A percentile compares a stretch with the other conserved stretches of the same genome.
phyloP scores from a whole-genome alignment of 2,113 vertebrate species.

The Loxodonta africana region DNA sequence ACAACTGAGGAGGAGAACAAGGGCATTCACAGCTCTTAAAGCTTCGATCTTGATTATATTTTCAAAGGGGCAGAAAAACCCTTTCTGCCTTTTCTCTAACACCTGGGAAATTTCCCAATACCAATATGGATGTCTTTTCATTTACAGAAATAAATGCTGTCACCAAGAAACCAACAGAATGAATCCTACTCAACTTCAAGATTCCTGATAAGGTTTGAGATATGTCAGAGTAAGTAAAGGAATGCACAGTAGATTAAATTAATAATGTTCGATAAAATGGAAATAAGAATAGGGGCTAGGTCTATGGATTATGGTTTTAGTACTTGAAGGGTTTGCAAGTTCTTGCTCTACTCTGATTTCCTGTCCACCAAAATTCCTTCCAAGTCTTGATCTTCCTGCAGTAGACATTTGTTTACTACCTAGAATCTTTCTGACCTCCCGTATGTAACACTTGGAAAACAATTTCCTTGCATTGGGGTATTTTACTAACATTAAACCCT shows the following conservation, averaged over 20 bases:
- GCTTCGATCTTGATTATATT: background rate
- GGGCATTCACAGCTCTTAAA: background rate
- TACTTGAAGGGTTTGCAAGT: background rate
- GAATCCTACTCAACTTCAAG: background rate
- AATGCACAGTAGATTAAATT: background rate
- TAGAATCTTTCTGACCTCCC: background rate
- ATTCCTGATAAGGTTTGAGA: background rate
- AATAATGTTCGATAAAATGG: background rate
- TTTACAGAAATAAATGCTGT: background rate
- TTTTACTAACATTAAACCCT: background rate
- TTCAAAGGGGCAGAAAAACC: background rate
- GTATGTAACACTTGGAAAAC: background rate
- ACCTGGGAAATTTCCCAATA: background rate
- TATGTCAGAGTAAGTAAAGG: background rate
- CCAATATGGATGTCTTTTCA: background rate
- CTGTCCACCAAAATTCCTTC: background rate
- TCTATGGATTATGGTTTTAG: background rate
- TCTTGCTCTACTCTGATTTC: background rate
- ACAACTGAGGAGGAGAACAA: constrained; percentile 38
- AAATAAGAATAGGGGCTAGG: background rate
- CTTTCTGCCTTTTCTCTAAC: background rate
- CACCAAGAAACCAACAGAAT: background rate
- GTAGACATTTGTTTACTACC: background rate
- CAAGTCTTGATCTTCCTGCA: background rate
- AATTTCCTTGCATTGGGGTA: background rate